Evolutionary conservation across 1,140 invertebrate genomes (phyloP).

Genomic region (Steinernema feltiae): DNA sequence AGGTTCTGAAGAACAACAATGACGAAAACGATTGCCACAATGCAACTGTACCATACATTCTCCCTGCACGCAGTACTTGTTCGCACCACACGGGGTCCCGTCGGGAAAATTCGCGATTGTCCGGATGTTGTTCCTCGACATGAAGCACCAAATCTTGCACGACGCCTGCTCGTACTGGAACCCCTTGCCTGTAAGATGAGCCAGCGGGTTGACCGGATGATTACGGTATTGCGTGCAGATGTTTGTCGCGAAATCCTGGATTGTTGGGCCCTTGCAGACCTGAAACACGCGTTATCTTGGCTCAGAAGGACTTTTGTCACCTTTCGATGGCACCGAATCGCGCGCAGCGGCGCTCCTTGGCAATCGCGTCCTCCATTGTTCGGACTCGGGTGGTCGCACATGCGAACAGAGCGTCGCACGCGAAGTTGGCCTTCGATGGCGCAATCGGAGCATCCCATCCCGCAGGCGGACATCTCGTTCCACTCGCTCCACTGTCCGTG

Average conservation of each 20-base stretch:
- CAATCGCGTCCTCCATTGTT: conserved; percentile 34
- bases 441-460: conserved; percentile 29
- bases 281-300: not conserved
- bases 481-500: conserved; percentile 31
- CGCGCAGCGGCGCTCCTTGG: conserved; percentile 25
- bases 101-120: conserved; percentile 40
- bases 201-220: conserved; percentile 28
- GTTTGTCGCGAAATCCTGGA: conserved; percentile 24
- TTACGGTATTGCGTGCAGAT: conserved; percentile 22
- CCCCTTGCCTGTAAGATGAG: conserved; percentile 30
- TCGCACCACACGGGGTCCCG: conserved; percentile 35
- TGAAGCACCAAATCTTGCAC: conserved; percentile 32
- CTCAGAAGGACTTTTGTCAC: conserved; percentile 12
- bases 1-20: conserved; percentile 17
- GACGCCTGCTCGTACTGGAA: conserved; percentile 36
- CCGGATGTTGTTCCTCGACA: conserved; percentile 39
- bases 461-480: conserved; percentile 36
- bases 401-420: conserved; percentile 30
- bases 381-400: conserved; percentile 30
- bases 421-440: conserved; percentile 32
- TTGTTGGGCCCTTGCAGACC: conserved; percentile 24
- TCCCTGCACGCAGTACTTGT: conserved; percentile 37
- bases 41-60: conserved; percentile 27
- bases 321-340: conserved; percentile 29
- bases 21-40: too few relatives aligned